Conservation (phyloP, 2,888 invertebrate genomes). For the Chymomyza fuscimana region DNA sequence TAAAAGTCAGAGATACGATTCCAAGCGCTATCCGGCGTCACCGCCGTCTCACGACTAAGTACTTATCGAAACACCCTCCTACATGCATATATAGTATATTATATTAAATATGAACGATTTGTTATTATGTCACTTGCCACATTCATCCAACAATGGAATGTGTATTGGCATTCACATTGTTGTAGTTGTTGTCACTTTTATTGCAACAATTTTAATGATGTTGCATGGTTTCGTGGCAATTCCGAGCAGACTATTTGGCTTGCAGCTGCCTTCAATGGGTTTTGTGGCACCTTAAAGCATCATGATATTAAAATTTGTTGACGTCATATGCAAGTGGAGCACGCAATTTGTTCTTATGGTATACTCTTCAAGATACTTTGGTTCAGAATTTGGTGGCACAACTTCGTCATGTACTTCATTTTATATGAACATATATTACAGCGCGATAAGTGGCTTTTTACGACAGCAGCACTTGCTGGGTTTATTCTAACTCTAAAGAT, state of each 20-base stretch:
- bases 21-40: too few relatives aligned
- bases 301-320: neutral
- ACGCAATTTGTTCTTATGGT: neutral
- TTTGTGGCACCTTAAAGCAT: neutral
- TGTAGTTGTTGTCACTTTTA: neutral
- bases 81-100: too few relatives aligned
- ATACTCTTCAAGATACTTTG: neutral
- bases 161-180: neutral
- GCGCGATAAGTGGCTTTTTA: conserved; percentile 32
- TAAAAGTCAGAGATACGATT: too few relatives aligned
- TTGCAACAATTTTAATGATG: conserved; percentile 10
- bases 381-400: too few relatives aligned
- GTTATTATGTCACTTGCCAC: too few relatives aligned
- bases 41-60: too few relatives aligned
- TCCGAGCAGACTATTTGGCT: neutral
- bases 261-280: neutral
- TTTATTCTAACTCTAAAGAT: conserved; percentile 21
- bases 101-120: too few relatives aligned
- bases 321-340: neutral
- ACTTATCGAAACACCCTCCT: too few relatives aligned
- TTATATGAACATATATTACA: conserved; percentile 48
- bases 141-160: too few relatives aligned
- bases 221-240: conserved; percentile 4
- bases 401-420: conserved; percentile 10
- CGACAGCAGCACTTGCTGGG: conserved; percentile 15